phyloP scores from a whole-genome alignment of 2,797 vertebrate genomes.

The Myripristis jacobus region DNA sequence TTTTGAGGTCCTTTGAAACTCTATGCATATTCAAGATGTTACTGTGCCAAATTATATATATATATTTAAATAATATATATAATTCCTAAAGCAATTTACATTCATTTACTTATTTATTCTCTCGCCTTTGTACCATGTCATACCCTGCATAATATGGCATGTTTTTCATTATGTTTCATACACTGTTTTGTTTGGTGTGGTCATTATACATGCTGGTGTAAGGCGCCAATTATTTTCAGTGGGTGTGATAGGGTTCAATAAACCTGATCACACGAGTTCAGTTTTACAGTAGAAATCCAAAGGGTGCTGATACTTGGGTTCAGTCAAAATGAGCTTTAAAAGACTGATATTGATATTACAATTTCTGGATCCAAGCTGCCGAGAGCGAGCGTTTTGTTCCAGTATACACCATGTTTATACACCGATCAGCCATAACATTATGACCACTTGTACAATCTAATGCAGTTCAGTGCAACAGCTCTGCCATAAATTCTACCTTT shows the following conservation, averaged over 20 bases:
- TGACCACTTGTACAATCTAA: too few species aligned
- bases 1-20: conserved; percentile 9
- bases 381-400: neutral
- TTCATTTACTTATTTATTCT: too few species aligned
- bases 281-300: neutral
- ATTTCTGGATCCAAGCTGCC: neutral
- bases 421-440: too few species aligned
- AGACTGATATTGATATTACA: neutral
- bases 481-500: too few species aligned
- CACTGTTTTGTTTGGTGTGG: neutral
- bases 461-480: too few species aligned
- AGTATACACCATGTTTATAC: neutral
- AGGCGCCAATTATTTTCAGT: neutral
- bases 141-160: neutral
- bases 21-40: conserved; percentile 32
- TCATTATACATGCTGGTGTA: too few species aligned
- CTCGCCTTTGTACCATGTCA: neutral
- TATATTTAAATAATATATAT: neutral
- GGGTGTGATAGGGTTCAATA: neutral
- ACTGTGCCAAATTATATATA: neutral
- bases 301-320: conserved; percentile 4
- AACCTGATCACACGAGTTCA: neutral
- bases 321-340: neutral
- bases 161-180: conserved; percentile 19
- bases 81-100: too few species aligned